Evolutionary conservation across 53 echinoderm and acorn worm species (phyloP), one percentile per base, ranked within the genome.

Genomic region (Stichopus horrens): DNA sequence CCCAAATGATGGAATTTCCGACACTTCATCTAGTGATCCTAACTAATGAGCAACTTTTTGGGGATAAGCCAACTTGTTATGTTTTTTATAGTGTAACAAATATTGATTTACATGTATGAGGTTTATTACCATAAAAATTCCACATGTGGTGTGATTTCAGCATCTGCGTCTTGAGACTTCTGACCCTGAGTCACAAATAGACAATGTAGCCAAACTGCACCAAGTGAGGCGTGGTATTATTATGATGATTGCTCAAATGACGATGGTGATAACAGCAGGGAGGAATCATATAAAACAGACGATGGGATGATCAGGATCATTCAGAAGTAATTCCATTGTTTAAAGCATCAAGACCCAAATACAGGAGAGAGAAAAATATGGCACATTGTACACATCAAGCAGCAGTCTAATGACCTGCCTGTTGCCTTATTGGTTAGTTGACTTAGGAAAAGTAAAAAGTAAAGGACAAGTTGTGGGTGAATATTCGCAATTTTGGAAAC

Each of bases 401-500:
- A 86, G 59, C 87, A 91, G 57, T 88, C 55, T 18, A 55, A 88
- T 77, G 87, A 88, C 22, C 22, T 74, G 8, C 22, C 79, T 19
- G 91, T 88, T 51, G 91, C 88, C 10, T 56, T 73, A 65, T 88
- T 37, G 71, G 79, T 54, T 87, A 68, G 91, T 87, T 87, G 55
- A 79, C 55, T 65, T 52, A 90, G 19, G 86, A 53, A 57, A 51
- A 54, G 55, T 21, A 74, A 53, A 57, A 51, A 54, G 55, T 21
- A 74, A 53, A 90, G 85, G 73, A 83, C 5, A 53, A 85, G 85
- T 51, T 90, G 55, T 90, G 85, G 76, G 66, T 75, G 5, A 90
- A 90, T 53, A 90, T 90, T 11, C 19, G 90, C 63, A 89, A 92
- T 80, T 86, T 60, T 77, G 92, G 90, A 10, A 86, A 77, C 55